Base-by-base conservation (phyloP, 2,113 vertebrate genomes). In the Theristicus caerulescens region DNA sequence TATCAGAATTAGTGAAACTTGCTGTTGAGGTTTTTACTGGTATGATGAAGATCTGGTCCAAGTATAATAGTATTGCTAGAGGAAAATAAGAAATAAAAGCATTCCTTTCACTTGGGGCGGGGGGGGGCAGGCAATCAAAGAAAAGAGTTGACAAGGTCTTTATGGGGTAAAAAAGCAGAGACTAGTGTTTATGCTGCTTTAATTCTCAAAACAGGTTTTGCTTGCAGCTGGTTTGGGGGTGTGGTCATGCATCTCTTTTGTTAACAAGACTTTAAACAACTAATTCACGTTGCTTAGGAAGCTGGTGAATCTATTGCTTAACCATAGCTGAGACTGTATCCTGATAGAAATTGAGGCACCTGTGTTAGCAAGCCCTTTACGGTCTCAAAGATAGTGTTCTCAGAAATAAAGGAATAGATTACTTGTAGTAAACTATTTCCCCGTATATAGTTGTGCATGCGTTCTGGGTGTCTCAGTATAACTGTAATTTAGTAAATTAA, bases 191-290 rank as follows among this genome's bases (percentile, higher is more conserved):
- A 42, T 64, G 16, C 78, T 71, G 47, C 84, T 88, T 87, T 94
- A 66, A 42, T 85, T 90, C 95, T 86, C 74, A 36, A 78, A 96
- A 96, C 86, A 90, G 96, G 91, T 95, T 94, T 97, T 90, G 82
- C 95, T 83, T 91, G 91, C 82, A 93, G 78, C 79, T 88, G 73
- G 17, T 70, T 59, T 59, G 82, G 91, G 59, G 74, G 87, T 96
- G 96, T 95, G 95, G 86, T 72, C 21, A 3, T 49, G 26, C 49
- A 80, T 62, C 20, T 66, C 81, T 42, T 54, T 91, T 90, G 84
- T 95, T 94, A 95, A 83, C 32, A 57, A 77, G 85, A 65, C 64
- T 94, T 94, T 55, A 77, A 91, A 90, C 87, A 82, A 36, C 49
- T 89, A 69, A 38, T 87, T 95, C 70, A 6, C 21, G 18, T 70